Conservation (phyloP, 1,140 invertebrate genomes). For the Magallana ariakensis region DNA sequence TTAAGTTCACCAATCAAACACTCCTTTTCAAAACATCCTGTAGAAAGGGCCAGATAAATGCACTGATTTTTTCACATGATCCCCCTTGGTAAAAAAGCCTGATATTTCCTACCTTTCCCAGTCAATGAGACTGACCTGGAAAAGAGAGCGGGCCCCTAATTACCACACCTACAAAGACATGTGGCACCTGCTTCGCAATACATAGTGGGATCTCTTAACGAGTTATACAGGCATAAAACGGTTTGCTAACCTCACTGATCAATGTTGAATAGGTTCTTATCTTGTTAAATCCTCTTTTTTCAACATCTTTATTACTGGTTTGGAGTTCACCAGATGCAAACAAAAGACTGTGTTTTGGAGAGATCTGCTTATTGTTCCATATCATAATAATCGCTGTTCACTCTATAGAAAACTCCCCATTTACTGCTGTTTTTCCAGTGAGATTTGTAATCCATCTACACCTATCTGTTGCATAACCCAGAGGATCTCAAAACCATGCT, state of each 20-base stretch:
- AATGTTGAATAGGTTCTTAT: slow-evolving; percentile 29
- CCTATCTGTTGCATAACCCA: slow-evolving; percentile 8
- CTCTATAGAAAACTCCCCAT: not conserved
- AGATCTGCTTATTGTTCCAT: slow-evolving; percentile 16
- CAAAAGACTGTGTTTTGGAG: slow-evolving; percentile 18
- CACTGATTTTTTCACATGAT: not conserved
- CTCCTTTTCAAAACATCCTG: not conserved
- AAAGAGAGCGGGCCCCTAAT: not conserved
- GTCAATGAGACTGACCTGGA: slow-evolving; percentile 31
- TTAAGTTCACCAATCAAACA: no score
- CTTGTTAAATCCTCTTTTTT: slow-evolving; percentile 24
- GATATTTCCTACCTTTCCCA: slow-evolving; percentile 11
- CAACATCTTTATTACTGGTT: slow-evolving; percentile 29
- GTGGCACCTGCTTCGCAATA: slow-evolving; percentile 30
- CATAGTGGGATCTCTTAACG: not conserved
- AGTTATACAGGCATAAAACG: slow-evolving; percentile 24
- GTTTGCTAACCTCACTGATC: slow-evolving; percentile 33
- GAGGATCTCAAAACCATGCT: not conserved
- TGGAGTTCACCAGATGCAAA: slow-evolving; percentile 18
- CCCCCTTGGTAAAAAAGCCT: not conserved
- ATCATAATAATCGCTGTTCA: slow-evolving; percentile 20
- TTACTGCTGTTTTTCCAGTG: not conserved
- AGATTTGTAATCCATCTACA: not conserved
- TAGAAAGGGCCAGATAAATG: not conserved
- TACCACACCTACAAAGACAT: slow-evolving; percentile 29